Evolutionary conservation across 1,140 invertebrate genomes (phyloP).

Genomic region (Drosophila pachea): DNA sequence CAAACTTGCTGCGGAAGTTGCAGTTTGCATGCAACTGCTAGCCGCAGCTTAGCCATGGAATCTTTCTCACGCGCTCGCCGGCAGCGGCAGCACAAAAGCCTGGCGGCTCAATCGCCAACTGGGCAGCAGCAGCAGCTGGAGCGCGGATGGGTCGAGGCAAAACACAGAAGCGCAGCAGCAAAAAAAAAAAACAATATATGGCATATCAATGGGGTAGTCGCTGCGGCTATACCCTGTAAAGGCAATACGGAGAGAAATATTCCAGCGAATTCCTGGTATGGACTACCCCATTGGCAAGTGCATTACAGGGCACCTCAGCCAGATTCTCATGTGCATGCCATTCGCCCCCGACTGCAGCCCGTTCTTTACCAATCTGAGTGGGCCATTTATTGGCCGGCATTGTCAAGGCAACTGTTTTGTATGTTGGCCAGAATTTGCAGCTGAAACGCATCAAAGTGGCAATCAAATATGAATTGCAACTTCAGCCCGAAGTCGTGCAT

Average conservation of each 20-base stretch:
- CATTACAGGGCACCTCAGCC: not conserved
- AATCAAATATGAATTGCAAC: constrained; percentile 1
- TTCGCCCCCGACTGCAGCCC: too few species aligned
- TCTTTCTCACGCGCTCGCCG: constrained; percentile 17
- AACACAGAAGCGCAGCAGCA: constrained; percentile 15
- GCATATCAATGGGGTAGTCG: not conserved
- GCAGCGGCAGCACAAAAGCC: constrained; percentile 27
- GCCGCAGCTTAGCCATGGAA: constrained; percentile 42
- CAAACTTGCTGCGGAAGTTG: constrained; percentile 60
- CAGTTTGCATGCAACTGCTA: constrained; percentile 43
- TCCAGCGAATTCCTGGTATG: too few species aligned
- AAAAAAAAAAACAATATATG: too few species aligned
- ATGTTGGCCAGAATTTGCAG: not conserved
- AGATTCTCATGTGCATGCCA: not conserved
- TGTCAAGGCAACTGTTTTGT: constrained; percentile 14
- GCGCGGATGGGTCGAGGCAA: not conserved
- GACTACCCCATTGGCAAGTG: too few species aligned
- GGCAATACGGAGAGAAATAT: too few species aligned
- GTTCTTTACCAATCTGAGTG: not conserved
- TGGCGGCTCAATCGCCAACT: constrained; percentile 56
- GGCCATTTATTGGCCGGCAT: not conserved
- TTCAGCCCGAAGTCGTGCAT: not conserved
- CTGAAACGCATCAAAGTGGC: constrained; percentile 6
- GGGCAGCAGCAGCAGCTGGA: not conserved
- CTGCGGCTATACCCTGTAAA: not conserved